These are phyloP conservation scores for Phasianus colchicus DNA, from an alignment of 2,113 vertebrate genomes.

Conservation along the genomic window DNA sequence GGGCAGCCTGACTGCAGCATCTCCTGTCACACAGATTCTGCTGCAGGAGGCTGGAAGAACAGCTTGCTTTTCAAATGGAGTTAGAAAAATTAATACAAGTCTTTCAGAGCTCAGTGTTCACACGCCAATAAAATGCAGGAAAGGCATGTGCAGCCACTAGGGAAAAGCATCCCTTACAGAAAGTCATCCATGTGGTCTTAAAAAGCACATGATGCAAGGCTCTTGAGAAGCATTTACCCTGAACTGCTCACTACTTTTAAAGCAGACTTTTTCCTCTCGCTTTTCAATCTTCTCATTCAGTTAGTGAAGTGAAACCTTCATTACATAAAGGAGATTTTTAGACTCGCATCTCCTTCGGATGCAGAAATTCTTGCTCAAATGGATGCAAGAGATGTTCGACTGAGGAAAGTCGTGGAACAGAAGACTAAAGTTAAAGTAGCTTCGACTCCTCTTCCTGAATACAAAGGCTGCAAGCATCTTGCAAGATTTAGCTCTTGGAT, in stretches of 20 bases:
- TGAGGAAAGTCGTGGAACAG: accelerated
- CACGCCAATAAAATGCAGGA: neutral
- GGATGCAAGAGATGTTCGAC: neutral
- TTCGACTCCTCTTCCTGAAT: neutral
- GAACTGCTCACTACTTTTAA: neutral
- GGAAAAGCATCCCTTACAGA: neutral
- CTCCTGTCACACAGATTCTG: neutral
- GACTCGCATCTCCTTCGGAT: neutral
- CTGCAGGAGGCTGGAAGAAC: neutral
- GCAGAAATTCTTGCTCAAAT: neutral
- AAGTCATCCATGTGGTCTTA: neutral
- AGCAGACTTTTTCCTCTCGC: neutral
- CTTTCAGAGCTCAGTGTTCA: neutral
- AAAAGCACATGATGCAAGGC: neutral
- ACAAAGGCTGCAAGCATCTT: neutral
- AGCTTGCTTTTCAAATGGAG: slow-evolving; percentile 31
- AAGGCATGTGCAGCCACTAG: neutral
- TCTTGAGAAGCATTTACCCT: neutral
- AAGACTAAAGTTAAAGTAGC: accelerated
- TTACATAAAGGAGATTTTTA: neutral
- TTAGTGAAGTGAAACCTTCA: neutral
- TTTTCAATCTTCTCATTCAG: neutral
- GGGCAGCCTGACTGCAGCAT: neutral
- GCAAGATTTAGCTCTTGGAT: neutral
- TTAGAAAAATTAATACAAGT: neutral